Conservation (phyloP, 2,888 invertebrate species). For the Chydorus sphaericus region DNA sequence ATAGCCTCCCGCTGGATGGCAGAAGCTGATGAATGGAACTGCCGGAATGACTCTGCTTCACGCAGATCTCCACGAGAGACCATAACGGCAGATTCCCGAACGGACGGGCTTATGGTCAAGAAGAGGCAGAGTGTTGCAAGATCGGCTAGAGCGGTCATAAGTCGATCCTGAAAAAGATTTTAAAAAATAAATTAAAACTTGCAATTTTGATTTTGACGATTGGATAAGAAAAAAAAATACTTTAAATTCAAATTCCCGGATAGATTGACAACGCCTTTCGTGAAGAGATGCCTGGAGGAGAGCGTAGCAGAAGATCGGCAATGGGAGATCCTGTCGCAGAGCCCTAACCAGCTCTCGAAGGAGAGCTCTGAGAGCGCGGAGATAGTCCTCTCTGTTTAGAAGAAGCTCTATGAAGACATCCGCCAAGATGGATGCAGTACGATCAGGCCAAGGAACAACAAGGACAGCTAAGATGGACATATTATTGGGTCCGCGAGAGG, state of each 20-base stretch:
- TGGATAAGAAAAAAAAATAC: conserved; percentile 10
- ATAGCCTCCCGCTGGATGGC: conserved; percentile 70
- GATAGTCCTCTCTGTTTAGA: conserved; percentile 74
- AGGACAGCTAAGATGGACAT: conserved; percentile 80
- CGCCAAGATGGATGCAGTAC: conserved; percentile 65
- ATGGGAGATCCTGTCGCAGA: conserved; percentile 62
- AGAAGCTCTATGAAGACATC: conserved; percentile 73
- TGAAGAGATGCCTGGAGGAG: conserved; percentile 40
- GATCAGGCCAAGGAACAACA: conserved; percentile 68
- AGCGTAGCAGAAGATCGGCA: conserved; percentile 61
- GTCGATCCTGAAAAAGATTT: conserved; percentile 51
- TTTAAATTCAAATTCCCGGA: conserved; percentile 8
- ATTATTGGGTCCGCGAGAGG: conserved; percentile 81
- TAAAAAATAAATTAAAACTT: not conserved
- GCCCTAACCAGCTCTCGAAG: conserved; percentile 78
- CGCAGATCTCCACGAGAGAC: conserved; percentile 38
- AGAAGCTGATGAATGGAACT: conserved; percentile 34
- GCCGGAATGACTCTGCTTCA: conserved; percentile 27
- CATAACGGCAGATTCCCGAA: conserved; percentile 47
- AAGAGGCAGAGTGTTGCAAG: conserved; percentile 72
- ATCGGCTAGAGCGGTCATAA: conserved; percentile 69
- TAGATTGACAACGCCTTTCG: conserved; percentile 11
- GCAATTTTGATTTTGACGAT: too few relatives aligned
- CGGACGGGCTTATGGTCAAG: conserved; percentile 58
- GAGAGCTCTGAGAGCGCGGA: conserved; percentile 68